Evolutionary conservation across 2,113 vertebrate genomes (phyloP), one percentile per base, ranked within the genome.

Genomic region (Phrynosoma platyrhinos): DNA sequence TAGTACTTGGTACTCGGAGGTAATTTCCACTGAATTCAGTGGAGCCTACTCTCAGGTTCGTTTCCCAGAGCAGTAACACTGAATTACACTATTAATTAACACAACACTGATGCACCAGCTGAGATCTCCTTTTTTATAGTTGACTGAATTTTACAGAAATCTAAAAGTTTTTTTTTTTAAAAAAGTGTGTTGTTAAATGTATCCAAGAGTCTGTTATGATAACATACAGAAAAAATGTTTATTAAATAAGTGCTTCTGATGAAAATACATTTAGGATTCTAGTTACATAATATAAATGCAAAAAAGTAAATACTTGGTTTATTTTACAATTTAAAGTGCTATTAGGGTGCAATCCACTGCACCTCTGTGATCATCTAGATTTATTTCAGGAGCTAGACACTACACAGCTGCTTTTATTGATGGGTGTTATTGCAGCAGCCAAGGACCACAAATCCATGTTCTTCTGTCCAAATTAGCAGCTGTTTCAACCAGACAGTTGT

Each of bases 291-390:
- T 79, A 86, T 47, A 90, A 89, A 91, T 74, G 71, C 64, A 82
- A 81, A 74, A 69, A 91, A 84, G 88, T 91, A 90, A 94, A 71
- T 85, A 85, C 71, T 87, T 79, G 82, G 78, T 86, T 91, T 71
- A 92, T 58, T 96, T 94, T 94, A 95, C 85, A 94, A 94, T 92
- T 93, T 93, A 96, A 97, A 96, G 96, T 97, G 96, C 96, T 95
- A 93, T 85, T 88, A 94, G 68, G 9, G 79, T 90, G 77, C 89
- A 82, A 2, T 90, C n/a, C 62, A 75, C 25, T 64, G 10, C 55
- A 76, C 16, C 42, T 53, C 58, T 76, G 66, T 32, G n/a, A 18
- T 40, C 18, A 53, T 25, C 42, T 40, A 53, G 58, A 2, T 68
- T 64, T 32, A 27, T 27, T 68, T 30, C 64, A 52, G 75, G 75